phyloP scores from a whole-genome alignment of 2,888 invertebrate genomes.

The Tetramorium bicarinatum region DNA sequence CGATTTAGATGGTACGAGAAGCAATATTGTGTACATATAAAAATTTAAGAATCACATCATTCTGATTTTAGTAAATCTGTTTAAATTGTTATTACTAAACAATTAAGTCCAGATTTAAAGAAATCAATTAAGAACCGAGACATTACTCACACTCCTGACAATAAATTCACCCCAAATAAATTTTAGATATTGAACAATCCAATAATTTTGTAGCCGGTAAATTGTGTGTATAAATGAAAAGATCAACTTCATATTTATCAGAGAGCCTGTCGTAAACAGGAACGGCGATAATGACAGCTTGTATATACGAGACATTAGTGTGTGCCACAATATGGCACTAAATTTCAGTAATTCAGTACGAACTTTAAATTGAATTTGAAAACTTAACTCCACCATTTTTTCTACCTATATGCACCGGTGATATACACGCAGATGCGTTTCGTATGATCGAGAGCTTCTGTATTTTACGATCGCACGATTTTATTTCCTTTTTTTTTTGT shows the following conservation, averaged over 20 bases:
- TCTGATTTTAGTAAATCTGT: not conserved
- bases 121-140: not conserved
- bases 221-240: not conserved
- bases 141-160: not conserved
- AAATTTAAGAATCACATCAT: not conserved
- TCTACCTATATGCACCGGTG: slow-evolving; percentile 2
- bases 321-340: slow-evolving; percentile 16
- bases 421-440: slow-evolving; percentile 4
- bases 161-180: not conserved
- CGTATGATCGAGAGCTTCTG: slow-evolving; percentile 48
- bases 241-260: slow-evolving; percentile 15
- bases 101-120: not conserved
- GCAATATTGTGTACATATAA: not conserved
- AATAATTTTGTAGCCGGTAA: not conserved
- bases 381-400: slow-evolving; percentile 18
- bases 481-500: slow-evolving; percentile 27
- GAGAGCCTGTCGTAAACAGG: slow-evolving; percentile 24
- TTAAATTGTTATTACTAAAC: not conserved
- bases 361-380: slow-evolving; percentile 38
- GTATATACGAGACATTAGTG: slow-evolving; percentile 17
- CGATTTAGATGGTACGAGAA: not conserved
- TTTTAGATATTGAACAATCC: slow-evolving; percentile 18
- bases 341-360: slow-evolving; percentile 17
- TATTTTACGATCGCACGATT: slow-evolving; percentile 49
- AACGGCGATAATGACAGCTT: slow-evolving; percentile 15